Evolutionary conservation across 2,113 vertebrate species (phyloP).

Genomic region (Larimichthys crocea): DNA sequence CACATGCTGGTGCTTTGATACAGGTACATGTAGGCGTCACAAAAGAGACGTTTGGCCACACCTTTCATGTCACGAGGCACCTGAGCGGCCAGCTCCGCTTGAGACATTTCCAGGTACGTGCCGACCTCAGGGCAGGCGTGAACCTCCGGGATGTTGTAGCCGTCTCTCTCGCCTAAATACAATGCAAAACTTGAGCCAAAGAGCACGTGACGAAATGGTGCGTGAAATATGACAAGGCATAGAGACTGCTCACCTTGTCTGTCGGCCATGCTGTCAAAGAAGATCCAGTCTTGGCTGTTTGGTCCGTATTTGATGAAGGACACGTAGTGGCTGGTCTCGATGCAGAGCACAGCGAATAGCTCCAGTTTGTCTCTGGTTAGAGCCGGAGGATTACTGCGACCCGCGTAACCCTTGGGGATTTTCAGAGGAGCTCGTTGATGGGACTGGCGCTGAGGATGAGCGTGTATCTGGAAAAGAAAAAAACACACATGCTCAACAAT

Average conservation of each 20-base stretch:
- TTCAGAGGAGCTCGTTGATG: slow-evolving; percentile 73
- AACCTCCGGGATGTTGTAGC: slow-evolving; percentile 90
- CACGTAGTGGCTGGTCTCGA: slow-evolving; percentile 94
- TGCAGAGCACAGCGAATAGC: slow-evolving; percentile 92
- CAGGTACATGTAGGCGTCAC: slow-evolving; percentile 93
- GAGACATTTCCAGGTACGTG: slow-evolving; percentile 85
- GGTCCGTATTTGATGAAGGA: slow-evolving; percentile 91
- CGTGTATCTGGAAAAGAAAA: slow-evolving; percentile 84
- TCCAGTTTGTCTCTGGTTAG: slow-evolving; percentile 87
- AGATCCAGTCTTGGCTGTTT: slow-evolving; percentile 86
- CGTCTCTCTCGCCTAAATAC: slow-evolving; percentile 84
- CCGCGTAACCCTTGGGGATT: slow-evolving; percentile 78
- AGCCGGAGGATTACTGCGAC: neutral
- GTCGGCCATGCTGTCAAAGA: slow-evolving; percentile 96
- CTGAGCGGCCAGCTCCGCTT: slow-evolving; percentile 83
- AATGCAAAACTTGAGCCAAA: neutral
- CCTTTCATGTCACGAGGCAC: slow-evolving; percentile 91
- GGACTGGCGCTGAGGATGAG: slow-evolving; percentile 75
- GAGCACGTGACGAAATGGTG: rapidly evolving
- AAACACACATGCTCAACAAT: no score
- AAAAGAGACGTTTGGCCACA: slow-evolving; percentile 92
- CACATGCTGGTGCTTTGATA: slow-evolving; percentile 90
- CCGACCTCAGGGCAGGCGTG: slow-evolving; percentile 87
- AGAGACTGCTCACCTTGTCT: slow-evolving; percentile 82
- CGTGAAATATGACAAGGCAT: neutral